These are phyloP conservation scores for Syrrhaptes paradoxus DNA, from an alignment of 2,113 vertebrate species.

Conservation along the genomic window DNA sequence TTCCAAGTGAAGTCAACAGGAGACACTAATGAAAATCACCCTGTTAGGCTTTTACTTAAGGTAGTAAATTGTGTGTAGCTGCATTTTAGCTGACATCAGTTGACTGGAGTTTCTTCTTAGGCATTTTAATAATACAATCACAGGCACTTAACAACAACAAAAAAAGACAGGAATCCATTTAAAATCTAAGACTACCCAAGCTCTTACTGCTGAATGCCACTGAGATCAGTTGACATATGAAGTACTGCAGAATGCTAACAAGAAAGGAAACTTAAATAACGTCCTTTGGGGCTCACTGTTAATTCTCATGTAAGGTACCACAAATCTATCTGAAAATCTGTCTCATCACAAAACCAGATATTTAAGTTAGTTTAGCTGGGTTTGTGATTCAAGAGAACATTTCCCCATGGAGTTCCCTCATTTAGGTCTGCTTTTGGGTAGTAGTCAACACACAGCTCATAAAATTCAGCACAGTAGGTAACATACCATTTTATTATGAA, in stretches of 20 bases:
- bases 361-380: neutral
- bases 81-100: neutral
- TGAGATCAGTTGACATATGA: neutral
- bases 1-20: neutral
- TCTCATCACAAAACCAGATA: neutral
- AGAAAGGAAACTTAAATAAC: neutral
- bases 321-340: neutral
- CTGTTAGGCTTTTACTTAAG: neutral
- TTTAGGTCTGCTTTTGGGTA: neutral
- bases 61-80: neutral
- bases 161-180: neutral
- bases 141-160: neutral
- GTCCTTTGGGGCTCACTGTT: neutral
- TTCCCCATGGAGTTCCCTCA: neutral
- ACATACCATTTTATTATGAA: neutral
- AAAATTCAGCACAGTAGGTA: conserved; percentile 19
- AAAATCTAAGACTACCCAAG: neutral
- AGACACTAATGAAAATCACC: neutral
- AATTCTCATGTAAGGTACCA: neutral
- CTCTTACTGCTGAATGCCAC: neutral
- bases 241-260: neutral
- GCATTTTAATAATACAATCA: neutral
- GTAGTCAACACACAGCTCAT: neutral
- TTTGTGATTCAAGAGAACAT: neutral
- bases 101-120: neutral